A percentile compares a stretch with the other conserved stretches of the same genome.
phyloP scores from a whole-genome alignment of 2,797 vertebrate genomes.

The Spheniscus humboldti region DNA sequence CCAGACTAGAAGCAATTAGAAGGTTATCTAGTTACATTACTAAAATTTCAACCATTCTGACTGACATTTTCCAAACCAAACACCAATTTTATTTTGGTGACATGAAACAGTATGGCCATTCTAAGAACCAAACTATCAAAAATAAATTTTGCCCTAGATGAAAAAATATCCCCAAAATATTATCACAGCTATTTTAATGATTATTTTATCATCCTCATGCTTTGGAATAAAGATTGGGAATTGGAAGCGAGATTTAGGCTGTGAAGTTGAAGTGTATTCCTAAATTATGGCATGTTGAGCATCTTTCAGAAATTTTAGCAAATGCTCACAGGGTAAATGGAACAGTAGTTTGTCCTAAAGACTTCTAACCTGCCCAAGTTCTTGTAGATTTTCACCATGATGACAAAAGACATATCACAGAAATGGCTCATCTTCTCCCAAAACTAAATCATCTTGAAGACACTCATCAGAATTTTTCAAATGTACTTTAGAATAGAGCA shows the following conservation, averaged over 20 bases:
- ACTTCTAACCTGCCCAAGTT: background rate
- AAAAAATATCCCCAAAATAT: background rate
- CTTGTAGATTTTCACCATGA: background rate
- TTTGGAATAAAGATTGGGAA: background rate
- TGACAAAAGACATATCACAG: background rate
- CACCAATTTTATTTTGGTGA: background rate
- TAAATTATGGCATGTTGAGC: background rate
- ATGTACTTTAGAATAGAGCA: background rate
- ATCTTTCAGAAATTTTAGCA: background rate
- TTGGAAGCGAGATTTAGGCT: background rate
- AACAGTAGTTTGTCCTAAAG: background rate
- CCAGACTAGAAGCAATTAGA: background rate
- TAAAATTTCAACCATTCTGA: background rate
- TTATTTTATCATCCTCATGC: background rate
- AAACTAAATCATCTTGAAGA: background rate
- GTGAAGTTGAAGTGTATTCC: background rate
- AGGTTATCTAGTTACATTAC: background rate
- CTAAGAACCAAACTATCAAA: background rate
- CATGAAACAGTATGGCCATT: background rate
- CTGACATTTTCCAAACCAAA: background rate
- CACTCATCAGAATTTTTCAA: background rate
- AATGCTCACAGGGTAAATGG: background rate
- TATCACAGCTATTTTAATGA: background rate
- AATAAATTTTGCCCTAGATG: background rate
- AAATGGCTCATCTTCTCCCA: constrained; percentile 3